Base-by-base conservation (phyloP, 1,140 invertebrate genomes). In the Diuraphis noxia region DNA sequence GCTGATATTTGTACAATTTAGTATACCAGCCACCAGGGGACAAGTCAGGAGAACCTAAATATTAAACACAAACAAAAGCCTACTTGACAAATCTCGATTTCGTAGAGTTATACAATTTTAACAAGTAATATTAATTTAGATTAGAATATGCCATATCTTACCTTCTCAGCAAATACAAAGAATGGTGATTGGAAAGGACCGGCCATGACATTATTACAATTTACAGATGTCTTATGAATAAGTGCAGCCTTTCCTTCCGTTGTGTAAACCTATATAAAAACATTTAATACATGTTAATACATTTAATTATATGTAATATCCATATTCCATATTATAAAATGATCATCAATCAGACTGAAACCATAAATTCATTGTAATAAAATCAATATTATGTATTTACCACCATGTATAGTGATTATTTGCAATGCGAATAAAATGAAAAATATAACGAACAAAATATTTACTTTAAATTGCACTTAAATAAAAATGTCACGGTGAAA, bases 131-230 rank as follows among this genome's bases (percentile, higher is more conserved):
- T 56, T 77, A 9, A 36, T 79, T 77, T 79, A 36, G 6, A 21
- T 5, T 38, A 81, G 7, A 38, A 23, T 36, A 40, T 40, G 23
- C 10, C 2, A 49, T n/a, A 72, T 72, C 34, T 92, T 94, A 96
- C 96, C 95, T 99, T 99, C 95, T 99, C 99, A 6, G 98, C 98
- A 94, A 99, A 99, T 56, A 99, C 97, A 94, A 99, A 99, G 93
- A 99, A 98, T 8, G 99, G 99, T 92, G 96, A 99, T 1, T 97
- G 97, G 93, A 99, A 99, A 91, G 95, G 95, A 38, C 89, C 77
- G 91, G 98, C 95, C 84, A 97, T 96, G 91, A 96, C 95, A 93
- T 97, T 98, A 92, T 96, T 97, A 94, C 98, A 99, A 94, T 99
- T 99, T 1, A 99, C 98, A 1, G 98, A 99, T 0, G 98, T 98